phyloP scores from a whole-genome alignment of 1,140 invertebrate species.

The Aphis craccivora region DNA sequence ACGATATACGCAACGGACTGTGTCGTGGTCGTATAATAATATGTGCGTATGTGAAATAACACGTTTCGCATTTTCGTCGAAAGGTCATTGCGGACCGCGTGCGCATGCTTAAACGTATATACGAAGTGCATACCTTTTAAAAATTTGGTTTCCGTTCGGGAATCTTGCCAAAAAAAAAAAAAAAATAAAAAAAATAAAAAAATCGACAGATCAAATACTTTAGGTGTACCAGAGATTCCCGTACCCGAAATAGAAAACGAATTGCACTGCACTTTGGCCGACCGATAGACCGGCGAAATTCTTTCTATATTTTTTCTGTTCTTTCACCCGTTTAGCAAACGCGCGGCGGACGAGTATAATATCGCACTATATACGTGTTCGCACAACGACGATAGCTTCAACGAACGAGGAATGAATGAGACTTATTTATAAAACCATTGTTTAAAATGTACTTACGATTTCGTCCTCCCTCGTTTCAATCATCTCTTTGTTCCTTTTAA shows the following conservation, averaged over 20 bases:
- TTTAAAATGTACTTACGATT: slow-evolving; percentile 3
- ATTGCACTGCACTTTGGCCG: background rate
- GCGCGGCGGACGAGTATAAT: background rate
- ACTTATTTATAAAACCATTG: slow-evolving; percentile 44
- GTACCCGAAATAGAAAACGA: slow-evolving; percentile 26
- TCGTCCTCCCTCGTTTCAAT: background rate
- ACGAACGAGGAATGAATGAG: slow-evolving; percentile 36
- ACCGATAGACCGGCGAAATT: background rate
- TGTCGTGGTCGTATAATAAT: background rate
- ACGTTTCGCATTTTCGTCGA: background rate
- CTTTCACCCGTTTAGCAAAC: slow-evolving; percentile 15
- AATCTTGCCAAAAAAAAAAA: background rate
- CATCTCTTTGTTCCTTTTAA: slow-evolving; percentile 34
- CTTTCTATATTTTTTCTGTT: background rate
- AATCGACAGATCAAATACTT: slow-evolving; percentile 9
- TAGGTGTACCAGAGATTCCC: background rate
- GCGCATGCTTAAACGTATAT: background rate
- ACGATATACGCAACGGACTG: background rate
- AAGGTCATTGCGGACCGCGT: slow-evolving; percentile 5
- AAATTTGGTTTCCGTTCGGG: slow-evolving; percentile 26
- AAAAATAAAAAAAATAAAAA: background rate
- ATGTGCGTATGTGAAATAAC: background rate
- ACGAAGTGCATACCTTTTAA: background rate
- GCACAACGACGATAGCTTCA: background rate
- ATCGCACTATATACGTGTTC: background rate